Conservation (phyloP, 1,140 invertebrate genomes). For the Carposina sasakii region DNA sequence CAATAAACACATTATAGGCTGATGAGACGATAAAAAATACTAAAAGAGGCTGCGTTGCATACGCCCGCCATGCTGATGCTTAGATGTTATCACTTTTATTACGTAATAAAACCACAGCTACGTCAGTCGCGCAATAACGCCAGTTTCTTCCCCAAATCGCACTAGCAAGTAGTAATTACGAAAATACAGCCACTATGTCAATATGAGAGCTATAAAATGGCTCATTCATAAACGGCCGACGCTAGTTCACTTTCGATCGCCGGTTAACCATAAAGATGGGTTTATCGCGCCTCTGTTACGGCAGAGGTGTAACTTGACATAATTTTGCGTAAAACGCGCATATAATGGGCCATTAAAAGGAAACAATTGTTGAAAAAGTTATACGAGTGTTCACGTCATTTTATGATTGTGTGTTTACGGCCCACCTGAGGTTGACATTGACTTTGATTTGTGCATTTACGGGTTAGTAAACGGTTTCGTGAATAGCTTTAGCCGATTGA, state of each 20-base stretch:
- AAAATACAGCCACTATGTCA: slow-evolving; percentile 53
- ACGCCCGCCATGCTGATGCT: slow-evolving; percentile 22
- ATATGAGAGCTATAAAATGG: slow-evolving; percentile 64
- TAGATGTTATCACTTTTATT: slow-evolving; percentile 64
- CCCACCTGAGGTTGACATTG: slow-evolving; percentile 65
- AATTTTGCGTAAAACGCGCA: slow-evolving; percentile 69
- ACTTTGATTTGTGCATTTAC: slow-evolving; percentile 69
- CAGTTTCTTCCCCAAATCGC: slow-evolving; percentile 60
- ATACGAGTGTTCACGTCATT: slow-evolving; percentile 64
- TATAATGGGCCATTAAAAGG: slow-evolving; percentile 70
- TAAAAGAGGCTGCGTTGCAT: slow-evolving; percentile 38
- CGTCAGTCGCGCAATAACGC: slow-evolving; percentile 59
- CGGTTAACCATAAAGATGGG: slow-evolving; percentile 61
- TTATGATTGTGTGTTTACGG: slow-evolving; percentile 68
- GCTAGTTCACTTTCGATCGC: slow-evolving; percentile 63
- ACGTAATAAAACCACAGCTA: slow-evolving; percentile 58
- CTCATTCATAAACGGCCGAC: slow-evolving; percentile 57
- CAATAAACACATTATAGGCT: slow-evolving; percentile 67
- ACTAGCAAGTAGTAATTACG: slow-evolving; percentile 54
- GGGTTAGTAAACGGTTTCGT: slow-evolving; percentile 45
- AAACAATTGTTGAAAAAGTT: slow-evolving; percentile 72
- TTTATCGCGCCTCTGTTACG: slow-evolving; percentile 63
- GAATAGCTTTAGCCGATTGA: slow-evolving; percentile 22
- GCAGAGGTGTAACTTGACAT: slow-evolving; percentile 67
- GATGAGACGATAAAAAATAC: slow-evolving; percentile 65